Conservation (phyloP, 2,888 invertebrate genomes). For the Heliconius sara region DNA sequence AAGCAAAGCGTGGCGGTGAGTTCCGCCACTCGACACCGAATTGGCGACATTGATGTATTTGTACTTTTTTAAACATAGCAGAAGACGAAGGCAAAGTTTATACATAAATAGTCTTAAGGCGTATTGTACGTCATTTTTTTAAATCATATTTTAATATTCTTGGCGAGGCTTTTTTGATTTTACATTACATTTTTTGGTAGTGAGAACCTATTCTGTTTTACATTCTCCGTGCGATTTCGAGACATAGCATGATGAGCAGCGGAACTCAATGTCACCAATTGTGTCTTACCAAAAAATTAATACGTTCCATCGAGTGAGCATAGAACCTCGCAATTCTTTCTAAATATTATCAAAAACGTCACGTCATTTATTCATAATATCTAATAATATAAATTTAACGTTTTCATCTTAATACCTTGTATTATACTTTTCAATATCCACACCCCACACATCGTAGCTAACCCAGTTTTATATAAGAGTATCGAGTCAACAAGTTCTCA, state of each 20-base stretch:
- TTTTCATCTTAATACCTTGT: not conserved
- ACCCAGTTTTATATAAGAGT: slow-evolving; percentile 26
- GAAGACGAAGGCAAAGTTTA: too few relatives aligned
- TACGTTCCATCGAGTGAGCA: not conserved
- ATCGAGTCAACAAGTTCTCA: slow-evolving; percentile 35
- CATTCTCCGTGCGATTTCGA: too few relatives aligned
- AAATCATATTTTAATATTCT: not conserved
- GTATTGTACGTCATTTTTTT: too few relatives aligned
- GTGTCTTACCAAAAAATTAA: not conserved
- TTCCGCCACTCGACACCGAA: too few relatives aligned
- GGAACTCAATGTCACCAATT: too few relatives aligned
- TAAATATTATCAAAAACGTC: not conserved
- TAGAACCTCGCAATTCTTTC: not conserved
- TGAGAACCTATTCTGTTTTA: too few relatives aligned
- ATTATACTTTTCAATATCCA: not conserved
- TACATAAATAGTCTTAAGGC: too few relatives aligned
- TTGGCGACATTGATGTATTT: too few relatives aligned
- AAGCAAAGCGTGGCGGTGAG: too few relatives aligned
- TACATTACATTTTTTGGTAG: not conserved
- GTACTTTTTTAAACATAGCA: too few relatives aligned
- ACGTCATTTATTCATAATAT: not conserved
- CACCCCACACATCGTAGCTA: slow-evolving; percentile 27
- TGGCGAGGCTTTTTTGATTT: not conserved
- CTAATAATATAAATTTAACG: not conserved
- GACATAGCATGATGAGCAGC: too few relatives aligned